Conservation (phyloP, 2,113 vertebrate genomes). For the Crotalus viridis region DNA sequence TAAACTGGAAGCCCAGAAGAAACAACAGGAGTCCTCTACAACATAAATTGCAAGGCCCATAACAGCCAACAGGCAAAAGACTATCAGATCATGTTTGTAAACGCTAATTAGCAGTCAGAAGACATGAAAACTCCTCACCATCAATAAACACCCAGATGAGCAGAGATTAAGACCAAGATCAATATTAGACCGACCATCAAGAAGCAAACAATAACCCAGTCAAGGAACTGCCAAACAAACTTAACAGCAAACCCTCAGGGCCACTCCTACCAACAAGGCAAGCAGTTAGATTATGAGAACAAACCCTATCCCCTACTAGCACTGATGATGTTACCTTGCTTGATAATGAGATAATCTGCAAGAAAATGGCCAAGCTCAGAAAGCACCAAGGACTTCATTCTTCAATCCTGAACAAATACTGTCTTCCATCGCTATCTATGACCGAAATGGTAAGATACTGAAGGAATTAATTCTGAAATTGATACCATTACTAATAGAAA, state of each 20-base stretch:
- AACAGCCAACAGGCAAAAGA: not conserved
- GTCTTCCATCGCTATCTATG: not conserved
- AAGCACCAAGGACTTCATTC: not conserved
- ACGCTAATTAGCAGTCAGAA: not conserved
- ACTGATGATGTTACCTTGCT: not conserved
- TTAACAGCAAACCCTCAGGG: not conserved
- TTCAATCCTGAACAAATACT: not conserved
- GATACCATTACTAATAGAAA: not conserved
- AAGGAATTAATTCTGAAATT: not conserved
- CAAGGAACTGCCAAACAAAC: not conserved
- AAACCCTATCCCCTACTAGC: not conserved
- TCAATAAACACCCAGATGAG: not conserved
- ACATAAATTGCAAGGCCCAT: not conserved
- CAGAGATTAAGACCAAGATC: not conserved
- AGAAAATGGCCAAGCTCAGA: not conserved
- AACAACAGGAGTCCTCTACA: not conserved
- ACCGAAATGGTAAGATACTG: not conserved
- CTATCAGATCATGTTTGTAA: not conserved
- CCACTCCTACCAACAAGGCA: not conserved
- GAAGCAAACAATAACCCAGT: not conserved
- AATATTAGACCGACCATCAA: not conserved
- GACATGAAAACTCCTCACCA: not conserved
- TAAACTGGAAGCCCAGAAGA: not conserved
- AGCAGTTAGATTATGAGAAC: not conserved
- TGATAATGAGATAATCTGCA: not conserved